Conservation (phyloP, 2,888 invertebrate species). For the Dasysyrphus albostriatus region DNA sequence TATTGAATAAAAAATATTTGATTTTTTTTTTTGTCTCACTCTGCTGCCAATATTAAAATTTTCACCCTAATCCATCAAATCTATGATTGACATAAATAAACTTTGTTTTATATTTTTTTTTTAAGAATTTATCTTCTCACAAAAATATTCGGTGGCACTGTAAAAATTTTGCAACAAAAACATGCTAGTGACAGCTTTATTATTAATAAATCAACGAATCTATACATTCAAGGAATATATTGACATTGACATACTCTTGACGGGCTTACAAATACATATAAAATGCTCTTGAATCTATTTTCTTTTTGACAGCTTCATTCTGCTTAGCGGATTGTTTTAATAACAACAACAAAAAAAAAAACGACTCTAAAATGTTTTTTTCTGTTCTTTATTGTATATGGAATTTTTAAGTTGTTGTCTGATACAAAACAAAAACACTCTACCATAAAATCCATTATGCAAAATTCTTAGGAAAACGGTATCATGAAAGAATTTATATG, state of each 20-base stretch:
- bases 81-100: slow-evolving; percentile 45
- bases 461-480: background rate
- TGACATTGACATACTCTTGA: slow-evolving; percentile 58
- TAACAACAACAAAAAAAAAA: background rate
- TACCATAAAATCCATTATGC: background rate
- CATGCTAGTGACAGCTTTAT: background rate
- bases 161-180: slow-evolving; percentile 17
- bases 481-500: background rate
- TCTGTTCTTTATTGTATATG: background rate
- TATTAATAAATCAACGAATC: slow-evolving; percentile 16
- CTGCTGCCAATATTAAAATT: background rate
- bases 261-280: background rate
- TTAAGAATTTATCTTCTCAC: background rate
- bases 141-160: background rate
- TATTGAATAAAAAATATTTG: background rate
- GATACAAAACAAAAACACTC: background rate
- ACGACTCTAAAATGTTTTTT: background rate
- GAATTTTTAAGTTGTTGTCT: background rate
- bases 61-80: slow-evolving; percentile 42
- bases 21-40: background rate
- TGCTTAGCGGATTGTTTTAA: background rate
- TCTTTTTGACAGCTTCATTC: slow-evolving; percentile 9
- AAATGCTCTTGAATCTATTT: background rate
- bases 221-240: background rate
- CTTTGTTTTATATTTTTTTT: background rate